phyloP scores from a whole-genome alignment of 1,140 invertebrate species.

The Drosophila kepulauana region DNA sequence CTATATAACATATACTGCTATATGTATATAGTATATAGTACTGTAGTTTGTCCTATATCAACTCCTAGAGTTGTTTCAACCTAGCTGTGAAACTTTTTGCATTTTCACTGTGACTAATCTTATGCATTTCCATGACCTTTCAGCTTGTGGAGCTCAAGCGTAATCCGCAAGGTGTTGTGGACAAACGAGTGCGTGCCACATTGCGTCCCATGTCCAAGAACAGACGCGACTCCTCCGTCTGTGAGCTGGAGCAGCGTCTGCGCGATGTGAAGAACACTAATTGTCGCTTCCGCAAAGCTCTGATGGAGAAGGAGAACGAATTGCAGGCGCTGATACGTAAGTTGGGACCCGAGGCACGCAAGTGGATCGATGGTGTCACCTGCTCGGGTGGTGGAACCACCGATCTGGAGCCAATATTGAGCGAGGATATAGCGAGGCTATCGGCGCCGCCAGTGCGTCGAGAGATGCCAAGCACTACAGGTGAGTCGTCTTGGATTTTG shows the following conservation, averaged over 20 bases:
- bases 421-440: slow-evolving; percentile 67
- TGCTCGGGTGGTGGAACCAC: slow-evolving; percentile 56
- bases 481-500: slow-evolving; percentile 41
- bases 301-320: slow-evolving; percentile 92
- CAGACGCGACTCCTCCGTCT: slow-evolving; percentile 89
- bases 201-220: slow-evolving; percentile 91
- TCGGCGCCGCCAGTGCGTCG: slow-evolving; percentile 79
- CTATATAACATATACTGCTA: slow-evolving; percentile 21
- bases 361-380: slow-evolving; percentile 84
- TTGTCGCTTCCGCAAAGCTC: slow-evolving; percentile 91
- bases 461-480: slow-evolving; percentile 84
- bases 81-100: slow-evolving; percentile 14
- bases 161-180: slow-evolving; percentile 93
- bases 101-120: background rate
- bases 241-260: slow-evolving; percentile 91
- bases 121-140: slow-evolving; percentile 49
- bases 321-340: slow-evolving; percentile 87
- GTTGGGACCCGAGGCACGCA: slow-evolving; percentile 80
- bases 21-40: background rate
- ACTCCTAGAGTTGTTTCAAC: slow-evolving; percentile 24
- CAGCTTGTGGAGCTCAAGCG: slow-evolving; percentile 95
- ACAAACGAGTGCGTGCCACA: slow-evolving; percentile 92
- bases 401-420: slow-evolving; percentile 79
- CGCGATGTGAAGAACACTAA: slow-evolving; percentile 92
- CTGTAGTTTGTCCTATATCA: slow-evolving; percentile 41